These are phyloP conservation scores for Zapus hudsonius DNA, from an alignment of 2,113 vertebrate species.

Conservation along the genomic window DNA sequence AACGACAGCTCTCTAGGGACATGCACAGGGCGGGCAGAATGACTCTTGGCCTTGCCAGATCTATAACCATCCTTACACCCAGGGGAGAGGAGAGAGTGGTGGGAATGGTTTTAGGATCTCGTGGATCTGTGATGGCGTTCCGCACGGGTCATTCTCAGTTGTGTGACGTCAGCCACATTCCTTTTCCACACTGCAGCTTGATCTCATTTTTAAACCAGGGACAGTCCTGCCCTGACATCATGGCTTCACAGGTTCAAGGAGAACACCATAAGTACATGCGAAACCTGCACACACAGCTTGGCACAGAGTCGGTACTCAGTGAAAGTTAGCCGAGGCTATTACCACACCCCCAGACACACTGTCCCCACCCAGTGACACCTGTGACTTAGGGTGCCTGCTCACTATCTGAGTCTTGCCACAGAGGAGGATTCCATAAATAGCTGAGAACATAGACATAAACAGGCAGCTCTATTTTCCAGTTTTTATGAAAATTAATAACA, in stretches of 20 bases:
- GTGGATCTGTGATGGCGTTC: neutral
- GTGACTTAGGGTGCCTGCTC: neutral
- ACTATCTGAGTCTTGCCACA: neutral
- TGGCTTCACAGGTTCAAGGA: neutral
- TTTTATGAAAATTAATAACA: constrained; percentile 86
- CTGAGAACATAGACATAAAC: constrained; percentile 39
- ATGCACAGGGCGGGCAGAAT: neutral
- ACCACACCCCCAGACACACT: neutral
- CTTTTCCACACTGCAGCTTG: neutral
- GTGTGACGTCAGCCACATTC: neutral
- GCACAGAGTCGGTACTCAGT: neutral
- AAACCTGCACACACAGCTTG: neutral
- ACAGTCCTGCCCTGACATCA: neutral
- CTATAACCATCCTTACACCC: neutral
- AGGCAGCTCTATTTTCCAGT: constrained; percentile 50
- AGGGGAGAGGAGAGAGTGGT: neutral
- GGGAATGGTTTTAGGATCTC: neutral
- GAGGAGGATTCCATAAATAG: neutral
- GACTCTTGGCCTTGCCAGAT: neutral
- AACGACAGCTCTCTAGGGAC: neutral
- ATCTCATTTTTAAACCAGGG: constrained; percentile 6
- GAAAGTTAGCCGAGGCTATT: neutral
- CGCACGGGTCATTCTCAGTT: neutral
- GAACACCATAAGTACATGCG: neutral
- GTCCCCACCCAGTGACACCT: neutral